Base-by-base conservation (phyloP, 1,140 invertebrate genomes). In the Hylyphantes graminicola region DNA sequence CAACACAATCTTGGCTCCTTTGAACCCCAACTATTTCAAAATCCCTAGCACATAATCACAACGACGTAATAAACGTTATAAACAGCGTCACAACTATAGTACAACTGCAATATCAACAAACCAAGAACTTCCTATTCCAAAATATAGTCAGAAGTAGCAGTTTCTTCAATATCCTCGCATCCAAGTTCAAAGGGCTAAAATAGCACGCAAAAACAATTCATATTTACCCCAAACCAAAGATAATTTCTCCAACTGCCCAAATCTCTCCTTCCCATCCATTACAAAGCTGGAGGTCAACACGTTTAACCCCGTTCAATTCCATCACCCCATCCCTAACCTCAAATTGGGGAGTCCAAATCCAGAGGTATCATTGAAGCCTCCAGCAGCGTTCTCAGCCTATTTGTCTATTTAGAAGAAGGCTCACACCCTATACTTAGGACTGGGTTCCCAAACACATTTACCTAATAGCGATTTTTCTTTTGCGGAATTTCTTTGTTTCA, bases 261-360 rank as follows among this genome's bases (percentile, higher is more conserved):
- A 53, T 53, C 48, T 53, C 50, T 54, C 15, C 10, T 59, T 55
- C 53, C 15, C 72, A 12, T 19, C 72, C 21, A n/a, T n/a, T n/a
- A n/a, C n/a, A n/a, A n/a, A n/a, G n/a, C 54, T n/a, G 53, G 59
- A 63, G 74, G 74, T 76, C 74, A 76, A 76, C 21, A 19, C 57
- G 74, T 76, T 76, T 76, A 76, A 76, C 74, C 74, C 55, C 74
- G 59, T 35, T 63, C 59, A 50, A 61, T 63, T 63, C 74, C 55
- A 63, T 76, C 74, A 76, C 74, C 59, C 59, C 35, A n/a, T n/a
- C 51, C 9, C 74, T 64, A 51, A 76, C 74, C 74, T 76, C 74
- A 76, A 76, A 76, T 63, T 17, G 21, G n/a, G 17, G 10, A 21
- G 35, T 11, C 11, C 55, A 48, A 55, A n/a, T 54, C 8, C n/a